Conservation (phyloP, 2,888 invertebrate species). For the Pogonocherus hispidulus region DNA sequence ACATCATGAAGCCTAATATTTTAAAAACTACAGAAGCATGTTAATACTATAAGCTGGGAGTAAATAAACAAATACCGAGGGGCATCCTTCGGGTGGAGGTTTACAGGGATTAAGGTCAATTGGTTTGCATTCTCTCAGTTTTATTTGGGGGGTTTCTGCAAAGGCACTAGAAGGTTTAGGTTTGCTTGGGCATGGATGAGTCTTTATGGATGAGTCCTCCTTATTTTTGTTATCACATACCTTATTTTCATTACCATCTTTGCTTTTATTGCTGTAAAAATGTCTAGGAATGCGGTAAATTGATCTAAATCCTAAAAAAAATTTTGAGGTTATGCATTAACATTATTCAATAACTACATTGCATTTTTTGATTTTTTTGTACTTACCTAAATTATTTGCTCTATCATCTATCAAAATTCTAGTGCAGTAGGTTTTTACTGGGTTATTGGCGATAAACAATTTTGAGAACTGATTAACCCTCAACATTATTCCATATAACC, state of each 20-base stretch:
- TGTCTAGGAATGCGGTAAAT: constrained; percentile 23
- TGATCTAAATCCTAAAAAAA: constrained; percentile 12
- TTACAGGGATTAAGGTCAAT: constrained; percentile 52
- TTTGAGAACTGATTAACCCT: constrained; percentile 31
- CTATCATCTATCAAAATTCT: constrained; percentile 10
- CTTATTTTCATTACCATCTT: constrained; percentile 51
- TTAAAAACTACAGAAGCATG: too few species aligned
- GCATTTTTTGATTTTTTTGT: background rate
- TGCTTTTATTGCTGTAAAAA: constrained; percentile 41
- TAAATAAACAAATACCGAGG: constrained; percentile 38
- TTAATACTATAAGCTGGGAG: too few species aligned
- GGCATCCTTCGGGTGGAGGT: constrained; percentile 36
- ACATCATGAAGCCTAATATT: too few species aligned
- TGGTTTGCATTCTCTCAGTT: constrained; percentile 51
- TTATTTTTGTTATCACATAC: constrained; percentile 49
- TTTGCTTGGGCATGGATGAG: constrained; percentile 38
- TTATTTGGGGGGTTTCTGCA: constrained; percentile 28
- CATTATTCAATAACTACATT: too few species aligned
- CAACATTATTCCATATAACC: constrained; percentile 17
- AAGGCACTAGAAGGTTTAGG: constrained; percentile 13
- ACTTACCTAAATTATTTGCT: constrained; percentile 11
- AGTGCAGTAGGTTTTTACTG: constrained; percentile 12
- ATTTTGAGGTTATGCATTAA: constrained; percentile 17
- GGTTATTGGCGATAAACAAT: constrained; percentile 18
- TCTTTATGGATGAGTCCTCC: constrained; percentile 27